A percentile compares a stretch with the other conserved stretches of the same genome.
Evolutionary conservation across 1,140 invertebrate species (phyloP).

Genomic region (Eulimnadia texana): DNA sequence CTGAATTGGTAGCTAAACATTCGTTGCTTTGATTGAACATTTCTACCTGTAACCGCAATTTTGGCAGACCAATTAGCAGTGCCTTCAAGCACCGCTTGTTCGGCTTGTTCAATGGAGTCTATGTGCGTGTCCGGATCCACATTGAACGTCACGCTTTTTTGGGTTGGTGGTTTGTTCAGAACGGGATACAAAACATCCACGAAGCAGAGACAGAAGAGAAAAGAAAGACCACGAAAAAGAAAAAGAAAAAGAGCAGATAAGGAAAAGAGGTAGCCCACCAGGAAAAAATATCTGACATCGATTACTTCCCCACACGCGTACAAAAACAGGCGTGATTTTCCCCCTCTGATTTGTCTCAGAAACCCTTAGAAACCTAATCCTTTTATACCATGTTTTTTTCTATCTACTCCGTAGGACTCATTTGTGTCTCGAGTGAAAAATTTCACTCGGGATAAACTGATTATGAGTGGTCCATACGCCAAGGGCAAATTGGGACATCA

Average conservation of each 20-base stretch:
- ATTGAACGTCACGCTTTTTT: slow-evolving; percentile 79
- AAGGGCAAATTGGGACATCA: too few relatives aligned
- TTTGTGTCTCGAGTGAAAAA: too few relatives aligned
- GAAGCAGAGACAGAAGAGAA: neutral
- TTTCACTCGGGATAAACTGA: too few relatives aligned
- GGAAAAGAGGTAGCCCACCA: neutral
- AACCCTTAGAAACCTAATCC: too few relatives aligned
- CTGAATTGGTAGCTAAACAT: too few relatives aligned
- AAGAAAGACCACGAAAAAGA: slow-evolving; percentile 14
- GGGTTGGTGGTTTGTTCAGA: slow-evolving; percentile 7
- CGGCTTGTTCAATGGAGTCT: slow-evolving; percentile 94
- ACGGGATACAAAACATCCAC: slow-evolving; percentile 2
- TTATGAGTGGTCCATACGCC: too few relatives aligned
- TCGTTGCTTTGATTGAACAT: neutral
- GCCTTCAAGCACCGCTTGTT: slow-evolving; percentile 94
- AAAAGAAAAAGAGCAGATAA: slow-evolving; percentile 12
- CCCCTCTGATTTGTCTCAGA: too few relatives aligned
- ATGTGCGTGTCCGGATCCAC: slow-evolving; percentile 97
- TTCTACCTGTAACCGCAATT: slow-evolving; percentile 91
- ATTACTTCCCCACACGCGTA: neutral
- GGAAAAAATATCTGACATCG: neutral
- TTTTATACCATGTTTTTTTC: too few relatives aligned
- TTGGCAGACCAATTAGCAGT: slow-evolving; percentile 99
- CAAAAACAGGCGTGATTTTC: too few relatives aligned
- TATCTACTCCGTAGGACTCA: too few relatives aligned